Base-by-base conservation (phyloP, 2,888 invertebrate species). In the Cotesia congregata region DNA sequence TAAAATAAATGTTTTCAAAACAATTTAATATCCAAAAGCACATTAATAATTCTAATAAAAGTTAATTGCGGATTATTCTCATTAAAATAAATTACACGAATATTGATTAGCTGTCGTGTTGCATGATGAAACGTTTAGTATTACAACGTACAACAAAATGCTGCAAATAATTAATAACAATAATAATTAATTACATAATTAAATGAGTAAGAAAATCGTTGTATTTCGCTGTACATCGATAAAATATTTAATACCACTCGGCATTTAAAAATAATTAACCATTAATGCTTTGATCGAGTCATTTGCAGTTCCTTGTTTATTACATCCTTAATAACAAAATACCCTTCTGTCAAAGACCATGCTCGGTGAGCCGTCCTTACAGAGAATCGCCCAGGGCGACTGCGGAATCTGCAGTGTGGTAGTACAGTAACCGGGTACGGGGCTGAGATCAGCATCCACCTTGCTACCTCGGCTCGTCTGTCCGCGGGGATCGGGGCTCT, bases 31-130 rank as follows among this genome's bases (percentile, higher is more conserved):
- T 50, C 50, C 12, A 50, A 12, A 12, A 50, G 7, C 50, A 50
- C 2, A 50, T 50, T 50, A 50, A 50, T 50, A 50, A 50, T 50
- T 12, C 7, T 50, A 1, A 3, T 3, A 50, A 81, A 77, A 77
- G 73, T 78, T 83, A 83, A 83, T 83, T 82, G 79, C 80, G 60
- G 77, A 82, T 81, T 78, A 82, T 83, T 80, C 80, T 77, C 77
- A 72, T 74, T 60, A 74, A 75, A 78, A 83, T 81, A 80, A 80
- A 83, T 83, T 79, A 81, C 74, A 70, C 75, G 76, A 59, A 75
- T 82, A 83, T 82, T 79, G 83, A 83, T 83, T 80, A 82, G 79
- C 80, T 77, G 50, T 50, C 50, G 12, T 50, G 50, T 12, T 50
- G 50, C 50, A 12, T 50, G 50, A 50, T 50, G 50, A 50, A 50